These are phyloP conservation scores for Dryadula phaetusa DNA, from an alignment of 2,888 invertebrate genomes.

Conservation along the genomic window DNA sequence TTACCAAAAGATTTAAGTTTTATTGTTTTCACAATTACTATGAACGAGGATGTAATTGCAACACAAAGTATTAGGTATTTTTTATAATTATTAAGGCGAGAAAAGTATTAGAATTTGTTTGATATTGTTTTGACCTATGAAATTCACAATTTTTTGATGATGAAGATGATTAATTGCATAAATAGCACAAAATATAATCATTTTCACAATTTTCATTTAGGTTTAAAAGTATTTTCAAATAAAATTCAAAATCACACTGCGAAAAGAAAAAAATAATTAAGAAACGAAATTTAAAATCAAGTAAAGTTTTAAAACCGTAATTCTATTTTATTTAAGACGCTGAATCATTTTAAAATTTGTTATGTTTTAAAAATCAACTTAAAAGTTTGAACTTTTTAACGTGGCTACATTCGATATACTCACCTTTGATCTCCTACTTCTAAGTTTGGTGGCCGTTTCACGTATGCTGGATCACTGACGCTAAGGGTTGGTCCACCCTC, in stretches of 20 bases:
- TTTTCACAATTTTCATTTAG: background rate
- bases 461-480: slow-evolving; percentile 30
- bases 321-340: background rate
- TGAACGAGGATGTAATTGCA: slow-evolving; percentile 1
- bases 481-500: slow-evolving; percentile 43
- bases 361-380: background rate
- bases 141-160: background rate
- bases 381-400: slow-evolving; percentile 15
- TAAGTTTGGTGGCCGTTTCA: background rate
- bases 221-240: background rate
- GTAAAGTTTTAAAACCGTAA: too few relatives aligned
- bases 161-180: background rate
- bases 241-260: background rate
- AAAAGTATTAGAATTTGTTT: too few relatives aligned
- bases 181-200: background rate
- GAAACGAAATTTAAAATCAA: background rate
- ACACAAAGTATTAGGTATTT: background rate
- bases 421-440: slow-evolving; percentile 12
- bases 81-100: background rate
- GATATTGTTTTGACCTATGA: background rate
- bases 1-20: slow-evolving; percentile 3
- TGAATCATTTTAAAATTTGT: background rate
- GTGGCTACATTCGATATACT: slow-evolving; percentile 14
- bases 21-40: slow-evolving; percentile 2
- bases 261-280: background rate